phyloP scores from a whole-genome alignment of 2,113 vertebrate genomes.

The Vanacampus margaritifer region DNA sequence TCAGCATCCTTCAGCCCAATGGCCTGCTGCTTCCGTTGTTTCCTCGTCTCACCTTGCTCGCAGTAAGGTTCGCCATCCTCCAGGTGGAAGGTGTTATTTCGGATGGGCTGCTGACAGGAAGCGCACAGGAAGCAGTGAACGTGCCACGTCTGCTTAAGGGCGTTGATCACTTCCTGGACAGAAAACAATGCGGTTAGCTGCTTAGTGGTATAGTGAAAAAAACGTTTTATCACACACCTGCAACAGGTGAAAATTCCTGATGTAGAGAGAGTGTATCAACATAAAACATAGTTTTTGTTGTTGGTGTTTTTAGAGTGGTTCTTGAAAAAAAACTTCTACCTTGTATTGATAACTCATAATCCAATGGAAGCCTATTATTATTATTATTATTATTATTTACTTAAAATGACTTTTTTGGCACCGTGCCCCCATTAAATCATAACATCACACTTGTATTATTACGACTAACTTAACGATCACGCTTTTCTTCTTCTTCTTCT shows the following conservation, averaged over 20 bases:
- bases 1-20: too few species aligned
- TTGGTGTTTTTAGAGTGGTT: too few species aligned
- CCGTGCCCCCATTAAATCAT: neutral
- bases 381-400: neutral
- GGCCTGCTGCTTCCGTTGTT: neutral
- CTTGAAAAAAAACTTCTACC: neutral
- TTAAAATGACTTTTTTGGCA: neutral
- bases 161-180: constrained; percentile 96
- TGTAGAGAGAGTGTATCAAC: too few species aligned
- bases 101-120: constrained; percentile 90
- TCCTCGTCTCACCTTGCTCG: constrained; percentile 79
- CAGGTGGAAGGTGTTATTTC: constrained; percentile 94
- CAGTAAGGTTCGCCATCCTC: constrained; percentile 97
- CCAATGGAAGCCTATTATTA: too few species aligned
- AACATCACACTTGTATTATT: constrained; percentile 12
- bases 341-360: neutral
- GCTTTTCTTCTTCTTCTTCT: neutral
- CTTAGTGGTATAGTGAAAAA: neutral
- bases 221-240: neutral
- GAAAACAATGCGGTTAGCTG: constrained; percentile 15
- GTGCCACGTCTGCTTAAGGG: constrained; percentile 97
- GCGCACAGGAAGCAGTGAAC: constrained; percentile 93
- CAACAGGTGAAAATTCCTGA: neutral
- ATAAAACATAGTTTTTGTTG: too few species aligned
- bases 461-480: constrained; percentile 3